Percentiles rank a stretch among this genome's conserved stretches.
Conservation (phyloP, 2,113 vertebrate genomes). For the Platichthys flesus region DNA sequence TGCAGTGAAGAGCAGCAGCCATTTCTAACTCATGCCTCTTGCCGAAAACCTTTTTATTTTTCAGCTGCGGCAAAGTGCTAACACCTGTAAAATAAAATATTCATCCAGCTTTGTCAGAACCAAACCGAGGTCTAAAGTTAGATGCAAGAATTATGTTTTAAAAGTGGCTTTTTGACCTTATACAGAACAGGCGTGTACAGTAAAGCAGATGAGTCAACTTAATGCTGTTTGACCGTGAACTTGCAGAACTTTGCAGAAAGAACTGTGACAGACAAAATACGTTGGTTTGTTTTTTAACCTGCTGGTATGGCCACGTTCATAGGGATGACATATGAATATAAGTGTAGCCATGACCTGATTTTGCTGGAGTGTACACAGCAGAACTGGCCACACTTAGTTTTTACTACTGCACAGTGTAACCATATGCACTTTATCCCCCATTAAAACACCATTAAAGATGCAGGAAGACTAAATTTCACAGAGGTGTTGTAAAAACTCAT, state of each 20-base stretch:
- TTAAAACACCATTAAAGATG: conserved; percentile 1
- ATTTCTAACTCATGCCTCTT: not conserved
- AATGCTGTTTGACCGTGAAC: not conserved
- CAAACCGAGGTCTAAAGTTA: not conserved
- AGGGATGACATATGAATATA: not conserved
- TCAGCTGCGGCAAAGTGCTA: not conserved
- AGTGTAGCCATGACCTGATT: not conserved
- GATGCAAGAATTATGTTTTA: not conserved
- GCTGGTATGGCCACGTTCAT: not conserved
- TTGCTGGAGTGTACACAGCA: not conserved
- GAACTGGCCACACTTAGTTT: not conserved
- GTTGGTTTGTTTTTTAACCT: not conserved
- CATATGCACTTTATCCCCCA: not conserved
- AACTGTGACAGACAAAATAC: too few species aligned
- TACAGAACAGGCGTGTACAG: not conserved
- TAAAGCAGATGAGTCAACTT: not conserved
- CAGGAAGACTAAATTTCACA: not conserved
- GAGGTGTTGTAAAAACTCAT: not conserved
- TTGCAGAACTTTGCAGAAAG: not conserved
- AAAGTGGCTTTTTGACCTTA: not conserved
- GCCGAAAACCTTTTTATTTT: not conserved
- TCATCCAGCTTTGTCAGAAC: not conserved
- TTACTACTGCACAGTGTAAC: not conserved
- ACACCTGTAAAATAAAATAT: not conserved
- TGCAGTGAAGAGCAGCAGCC: not conserved